phyloP scores from a whole-genome alignment of 2,888 invertebrate genomes.

The Dilophus febrilis region DNA sequence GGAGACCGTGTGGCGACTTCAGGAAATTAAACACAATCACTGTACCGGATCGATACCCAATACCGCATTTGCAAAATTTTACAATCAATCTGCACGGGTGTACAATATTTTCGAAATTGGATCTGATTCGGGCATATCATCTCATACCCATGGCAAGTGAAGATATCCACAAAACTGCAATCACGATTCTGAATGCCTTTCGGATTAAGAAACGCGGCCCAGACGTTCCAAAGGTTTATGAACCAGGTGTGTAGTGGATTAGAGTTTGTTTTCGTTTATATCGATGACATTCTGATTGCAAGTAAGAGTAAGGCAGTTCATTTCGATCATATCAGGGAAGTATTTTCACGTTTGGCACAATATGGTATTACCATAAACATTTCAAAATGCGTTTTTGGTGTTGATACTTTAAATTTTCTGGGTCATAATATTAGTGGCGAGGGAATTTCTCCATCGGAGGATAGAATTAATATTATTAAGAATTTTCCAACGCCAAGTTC shows the following conservation, averaged over 20 bases:
- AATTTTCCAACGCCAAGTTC: too few relatives aligned
- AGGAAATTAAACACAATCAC: slow-evolving; percentile 16
- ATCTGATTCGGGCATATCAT: slow-evolving; percentile 16
- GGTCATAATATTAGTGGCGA: not conserved
- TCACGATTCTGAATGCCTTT: slow-evolving; percentile 18
- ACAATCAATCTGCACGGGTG: slow-evolving; percentile 9
- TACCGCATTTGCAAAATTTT: slow-evolving; percentile 16
- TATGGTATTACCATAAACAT: not conserved
- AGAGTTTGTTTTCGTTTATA: slow-evolving; percentile 6
- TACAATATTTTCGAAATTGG: slow-evolving; percentile 13
- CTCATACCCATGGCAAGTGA: slow-evolving; percentile 18
- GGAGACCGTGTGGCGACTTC: slow-evolving; percentile 18
- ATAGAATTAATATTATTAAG: slow-evolving; percentile 1
- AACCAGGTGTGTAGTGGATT: slow-evolving; percentile 14
- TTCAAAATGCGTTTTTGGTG: not conserved
- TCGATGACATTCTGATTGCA: not conserved
- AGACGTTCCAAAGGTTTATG: slow-evolving; percentile 17
- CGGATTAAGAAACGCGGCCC: slow-evolving; percentile 15
- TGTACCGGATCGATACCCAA: slow-evolving; percentile 15
- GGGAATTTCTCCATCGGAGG: slow-evolving; percentile 1
- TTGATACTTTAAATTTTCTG: not conserved
- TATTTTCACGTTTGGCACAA: not conserved
- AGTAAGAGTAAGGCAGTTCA: not conserved
- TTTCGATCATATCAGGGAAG: not conserved
- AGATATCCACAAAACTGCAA: slow-evolving; percentile 19